Conservation (phyloP, 2,113 vertebrate genomes). For the Neogobius melanostomus region DNA sequence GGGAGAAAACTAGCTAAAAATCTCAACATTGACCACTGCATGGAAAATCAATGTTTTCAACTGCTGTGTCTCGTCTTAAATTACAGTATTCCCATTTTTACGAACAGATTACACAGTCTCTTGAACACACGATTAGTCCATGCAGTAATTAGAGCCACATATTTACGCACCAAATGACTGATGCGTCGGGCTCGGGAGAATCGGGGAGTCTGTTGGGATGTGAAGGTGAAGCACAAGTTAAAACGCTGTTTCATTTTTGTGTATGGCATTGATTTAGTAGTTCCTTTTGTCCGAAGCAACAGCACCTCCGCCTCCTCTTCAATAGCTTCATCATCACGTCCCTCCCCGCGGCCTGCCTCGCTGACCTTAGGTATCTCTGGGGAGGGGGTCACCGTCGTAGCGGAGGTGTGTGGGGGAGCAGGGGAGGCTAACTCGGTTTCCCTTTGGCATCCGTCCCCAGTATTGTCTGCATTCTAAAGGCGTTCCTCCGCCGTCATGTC, state of each 20-base stretch:
- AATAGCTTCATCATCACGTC: conserved; percentile 32
- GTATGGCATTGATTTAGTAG: conserved; percentile 8
- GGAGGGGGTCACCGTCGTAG: conserved; percentile 14
- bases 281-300: conserved; percentile 10
- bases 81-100: too few relatives aligned
- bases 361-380: conserved; percentile 10
- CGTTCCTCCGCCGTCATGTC: conserved; percentile 44
- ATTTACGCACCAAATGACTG: not conserved
- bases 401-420: conserved; percentile 11
- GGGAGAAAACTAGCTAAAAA: too few relatives aligned
- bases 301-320: conserved; percentile 21
- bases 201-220: not conserved
- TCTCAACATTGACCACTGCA: too few relatives aligned
- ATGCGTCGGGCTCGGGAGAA: not conserved
- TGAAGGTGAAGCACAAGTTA: not conserved
- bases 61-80: too few relatives aligned
- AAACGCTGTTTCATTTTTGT: not conserved
- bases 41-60: too few relatives aligned
- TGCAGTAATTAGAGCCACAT: too few relatives aligned
- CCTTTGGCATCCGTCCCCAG: conserved; percentile 63
- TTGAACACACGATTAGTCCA: too few relatives aligned
- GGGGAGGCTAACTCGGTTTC: conserved; percentile 65
- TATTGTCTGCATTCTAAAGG: conserved; percentile 67
- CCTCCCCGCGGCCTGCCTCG: not conserved
- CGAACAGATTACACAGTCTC: too few relatives aligned